Conservation (phyloP, 2,888 invertebrate genomes). For the Tetheella fluctuosa region DNA sequence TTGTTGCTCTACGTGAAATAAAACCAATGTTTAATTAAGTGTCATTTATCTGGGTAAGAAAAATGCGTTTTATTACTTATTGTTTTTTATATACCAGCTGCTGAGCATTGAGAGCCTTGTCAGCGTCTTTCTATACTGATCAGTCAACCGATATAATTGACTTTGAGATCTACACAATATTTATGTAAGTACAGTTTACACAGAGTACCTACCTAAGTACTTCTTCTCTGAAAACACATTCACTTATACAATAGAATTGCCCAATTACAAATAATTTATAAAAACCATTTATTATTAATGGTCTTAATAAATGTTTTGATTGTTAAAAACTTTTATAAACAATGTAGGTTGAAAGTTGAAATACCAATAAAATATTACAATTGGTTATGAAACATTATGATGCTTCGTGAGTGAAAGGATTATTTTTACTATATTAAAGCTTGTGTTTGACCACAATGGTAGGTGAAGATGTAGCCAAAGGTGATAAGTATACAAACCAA, state of each 20-base stretch:
- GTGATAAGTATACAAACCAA: too few species aligned
- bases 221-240: not conserved
- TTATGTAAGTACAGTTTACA: not conserved
- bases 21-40: constrained; percentile 48
- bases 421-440: too few species aligned
- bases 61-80: constrained; percentile 23
- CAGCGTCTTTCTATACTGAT: not conserved
- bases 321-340: too few species aligned
- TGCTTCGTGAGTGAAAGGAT: not conserved
- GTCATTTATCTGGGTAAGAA: constrained; percentile 36
- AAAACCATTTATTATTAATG: not conserved
- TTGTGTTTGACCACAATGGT: too few species aligned
- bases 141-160: not conserved
- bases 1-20: constrained; percentile 33
- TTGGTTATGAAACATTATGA: not conserved
- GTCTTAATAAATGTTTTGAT: too few species aligned
- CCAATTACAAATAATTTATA: not conserved
- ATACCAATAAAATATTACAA: not conserved
- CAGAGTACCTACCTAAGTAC: too few species aligned
- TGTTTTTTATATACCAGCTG: constrained; percentile 17
- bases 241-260: not conserved
- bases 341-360: not conserved
- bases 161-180: not conserved
- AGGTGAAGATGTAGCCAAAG: too few species aligned
- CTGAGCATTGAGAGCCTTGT: not conserved